Conservation (phyloP, 2,113 vertebrate species). For the Pipa parva region DNA sequence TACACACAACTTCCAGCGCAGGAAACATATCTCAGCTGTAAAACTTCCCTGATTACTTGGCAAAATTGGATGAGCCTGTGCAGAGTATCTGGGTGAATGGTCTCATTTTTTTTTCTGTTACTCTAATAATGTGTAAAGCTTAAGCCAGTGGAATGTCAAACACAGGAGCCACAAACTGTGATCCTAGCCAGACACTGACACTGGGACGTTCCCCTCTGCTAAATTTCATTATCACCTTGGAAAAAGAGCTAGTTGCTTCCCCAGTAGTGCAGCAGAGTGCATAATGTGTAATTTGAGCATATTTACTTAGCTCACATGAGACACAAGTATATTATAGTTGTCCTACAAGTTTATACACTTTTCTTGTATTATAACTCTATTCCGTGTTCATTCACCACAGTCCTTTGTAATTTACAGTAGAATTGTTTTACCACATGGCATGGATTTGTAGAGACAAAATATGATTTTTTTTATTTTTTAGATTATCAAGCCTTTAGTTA, state of each 20-base stretch:
- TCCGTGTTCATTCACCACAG: no score
- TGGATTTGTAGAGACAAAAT: no score
- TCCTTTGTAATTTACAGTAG: no score
- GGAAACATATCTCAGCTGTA: constrained; percentile 12
- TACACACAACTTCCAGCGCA: constrained; percentile 13
- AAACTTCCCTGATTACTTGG: constrained; percentile 17
- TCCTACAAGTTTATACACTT: no score
- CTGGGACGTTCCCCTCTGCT: constrained; percentile 19
- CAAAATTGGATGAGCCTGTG: neutral
- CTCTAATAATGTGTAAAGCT: neutral
- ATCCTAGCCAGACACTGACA: constrained; percentile 23
- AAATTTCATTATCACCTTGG: constrained; percentile 30
- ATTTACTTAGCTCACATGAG: neutral
- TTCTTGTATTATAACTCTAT: no score
- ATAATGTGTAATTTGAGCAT: neutral
- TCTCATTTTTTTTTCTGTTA: neutral
- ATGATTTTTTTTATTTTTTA: no score
- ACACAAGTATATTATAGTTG: neutral
- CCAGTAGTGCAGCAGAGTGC: neutral
- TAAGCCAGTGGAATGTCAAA: constrained; percentile 6
- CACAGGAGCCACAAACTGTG: constrained; percentile 18
- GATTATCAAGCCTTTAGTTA: no score
- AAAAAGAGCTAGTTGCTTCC: constrained; percentile 4
- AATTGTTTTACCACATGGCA: no score
- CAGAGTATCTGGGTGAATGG: neutral